Conservation (phyloP, 2,888 invertebrate species). For the Chalcosyrphus nemorum region DNA sequence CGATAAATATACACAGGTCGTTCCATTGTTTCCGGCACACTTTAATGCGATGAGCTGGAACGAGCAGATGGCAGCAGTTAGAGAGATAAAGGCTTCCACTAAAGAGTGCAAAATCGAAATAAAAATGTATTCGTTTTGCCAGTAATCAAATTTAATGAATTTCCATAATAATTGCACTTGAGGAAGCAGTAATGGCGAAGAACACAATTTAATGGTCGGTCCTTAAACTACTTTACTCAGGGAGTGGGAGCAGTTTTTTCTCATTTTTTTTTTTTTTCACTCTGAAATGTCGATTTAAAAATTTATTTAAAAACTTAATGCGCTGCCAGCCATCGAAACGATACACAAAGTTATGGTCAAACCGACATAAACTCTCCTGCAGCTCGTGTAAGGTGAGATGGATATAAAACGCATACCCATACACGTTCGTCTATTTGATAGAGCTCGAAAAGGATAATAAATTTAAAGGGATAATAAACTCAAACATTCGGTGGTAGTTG, state of each 20-base stretch:
- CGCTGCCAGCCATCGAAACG: conserved; percentile 1
- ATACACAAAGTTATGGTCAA: background rate
- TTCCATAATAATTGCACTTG: conserved; percentile 33
- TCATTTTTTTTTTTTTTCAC: too few species aligned
- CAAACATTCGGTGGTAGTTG: background rate
- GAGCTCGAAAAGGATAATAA: background rate
- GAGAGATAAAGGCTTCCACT: conserved; percentile 12
- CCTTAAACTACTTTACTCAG: background rate
- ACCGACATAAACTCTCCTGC: background rate
- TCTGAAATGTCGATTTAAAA: background rate
- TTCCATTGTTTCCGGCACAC: conserved; percentile 35
- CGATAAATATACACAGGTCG: conserved; percentile 21
- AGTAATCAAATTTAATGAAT: conserved; percentile 51
- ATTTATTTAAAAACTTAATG: conserved; percentile 4
- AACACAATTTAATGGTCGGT: background rate
- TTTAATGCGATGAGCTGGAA: conserved; percentile 30
- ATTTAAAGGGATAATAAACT: conserved; percentile 23
- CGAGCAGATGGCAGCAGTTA: conserved; percentile 25
- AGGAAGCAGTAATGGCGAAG: conserved; percentile 4
- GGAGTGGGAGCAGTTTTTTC: background rate
- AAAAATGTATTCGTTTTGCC: conserved; percentile 54
- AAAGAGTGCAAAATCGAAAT: conserved; percentile 26
- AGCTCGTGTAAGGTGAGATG: background rate
- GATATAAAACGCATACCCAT: background rate
- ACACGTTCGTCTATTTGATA: background rate